Conservation (phyloP, 2,113 vertebrate genomes). For the Daubentonia madagascariensis region DNA sequence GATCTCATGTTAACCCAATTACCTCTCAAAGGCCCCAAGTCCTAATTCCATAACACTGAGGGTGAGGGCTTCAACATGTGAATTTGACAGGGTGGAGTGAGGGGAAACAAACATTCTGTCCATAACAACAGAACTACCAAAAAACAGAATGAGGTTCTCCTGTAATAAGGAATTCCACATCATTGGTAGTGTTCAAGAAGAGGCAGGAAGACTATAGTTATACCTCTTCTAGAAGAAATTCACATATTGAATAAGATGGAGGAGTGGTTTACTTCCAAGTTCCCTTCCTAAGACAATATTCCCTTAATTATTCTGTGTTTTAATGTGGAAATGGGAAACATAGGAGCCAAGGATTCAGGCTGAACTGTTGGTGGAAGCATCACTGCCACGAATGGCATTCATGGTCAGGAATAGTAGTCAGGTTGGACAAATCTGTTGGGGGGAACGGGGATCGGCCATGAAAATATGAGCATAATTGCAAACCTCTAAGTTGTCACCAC, state of each 20-base stretch:
- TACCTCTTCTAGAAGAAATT: neutral
- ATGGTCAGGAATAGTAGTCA: neutral
- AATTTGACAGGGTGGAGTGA: too few species aligned
- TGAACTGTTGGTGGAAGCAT: neutral
- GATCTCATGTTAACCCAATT: neutral
- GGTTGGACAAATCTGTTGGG: too few species aligned
- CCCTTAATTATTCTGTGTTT: neutral
- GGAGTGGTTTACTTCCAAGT: neutral
- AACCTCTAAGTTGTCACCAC: neutral
- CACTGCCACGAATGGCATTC: fast-evolving
- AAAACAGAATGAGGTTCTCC: neutral
- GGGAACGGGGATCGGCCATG: neutral
- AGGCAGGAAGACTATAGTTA: neutral
- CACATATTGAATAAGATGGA: neutral
- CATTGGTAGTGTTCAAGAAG: neutral
- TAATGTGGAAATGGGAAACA: neutral
- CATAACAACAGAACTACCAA: neutral
- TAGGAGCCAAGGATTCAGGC: neutral
- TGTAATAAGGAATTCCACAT: neutral
- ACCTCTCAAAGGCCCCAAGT: neutral
- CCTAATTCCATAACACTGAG: too few species aligned
- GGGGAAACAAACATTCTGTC: neutral
- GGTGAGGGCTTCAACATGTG: neutral
- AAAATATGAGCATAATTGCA: too few species aligned
- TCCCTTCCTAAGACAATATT: neutral